Evolutionary conservation across 1,140 invertebrate genomes (phyloP).

Genomic region (Pseudomyrmex gracilis): DNA sequence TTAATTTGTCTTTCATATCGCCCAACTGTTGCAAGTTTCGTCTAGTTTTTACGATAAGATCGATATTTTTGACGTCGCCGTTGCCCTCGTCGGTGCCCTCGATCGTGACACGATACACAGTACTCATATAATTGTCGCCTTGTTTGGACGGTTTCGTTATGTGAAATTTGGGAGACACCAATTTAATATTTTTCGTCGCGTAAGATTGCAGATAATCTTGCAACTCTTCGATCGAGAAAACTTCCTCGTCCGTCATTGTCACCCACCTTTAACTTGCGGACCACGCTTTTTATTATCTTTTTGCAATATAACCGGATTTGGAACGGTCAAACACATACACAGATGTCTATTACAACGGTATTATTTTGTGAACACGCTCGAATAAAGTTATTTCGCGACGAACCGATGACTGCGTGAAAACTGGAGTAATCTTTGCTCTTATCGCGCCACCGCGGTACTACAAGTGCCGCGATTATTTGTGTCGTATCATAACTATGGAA

Average conservation of each 20-base stretch:
- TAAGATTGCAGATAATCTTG: slow-evolving; percentile 11
- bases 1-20: neutral
- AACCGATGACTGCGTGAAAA: too few relatives aligned
- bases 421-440: too few relatives aligned
- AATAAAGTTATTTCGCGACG: too few relatives aligned
- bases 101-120: slow-evolving; percentile 63
- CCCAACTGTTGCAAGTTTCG: neutral
- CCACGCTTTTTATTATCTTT: too few relatives aligned
- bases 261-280: neutral
- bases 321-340: too few relatives aligned
- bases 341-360: too few relatives aligned
- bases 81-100: slow-evolving; percentile 50
- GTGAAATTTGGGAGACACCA: slow-evolving; percentile 48
- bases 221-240: neutral
- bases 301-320: too few relatives aligned
- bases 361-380: too few relatives aligned
- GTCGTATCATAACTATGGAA: too few relatives aligned
- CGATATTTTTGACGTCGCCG: slow-evolving; percentile 37
- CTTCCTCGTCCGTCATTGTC: neutral
- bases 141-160: slow-evolving; percentile 52
- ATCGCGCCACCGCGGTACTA: too few relatives aligned
- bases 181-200: neutral
- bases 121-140: slow-evolving; percentile 71
- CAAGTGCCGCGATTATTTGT: too few relatives aligned
- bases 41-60: slow-evolving; percentile 66